Base-by-base conservation (phyloP, 1,140 invertebrate genomes). In the Drosophila orosa region DNA sequence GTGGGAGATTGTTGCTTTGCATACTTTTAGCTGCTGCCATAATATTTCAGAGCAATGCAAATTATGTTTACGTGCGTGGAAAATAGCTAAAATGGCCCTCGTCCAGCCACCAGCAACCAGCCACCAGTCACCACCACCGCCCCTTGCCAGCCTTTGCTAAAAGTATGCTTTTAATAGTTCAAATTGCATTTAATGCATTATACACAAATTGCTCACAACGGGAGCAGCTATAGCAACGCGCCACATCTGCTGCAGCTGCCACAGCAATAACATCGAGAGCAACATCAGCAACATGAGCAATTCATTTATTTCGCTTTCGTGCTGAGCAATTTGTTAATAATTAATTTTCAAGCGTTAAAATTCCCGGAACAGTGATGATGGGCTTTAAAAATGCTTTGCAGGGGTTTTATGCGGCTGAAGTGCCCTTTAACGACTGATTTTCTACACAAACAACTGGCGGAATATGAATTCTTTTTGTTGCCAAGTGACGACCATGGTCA, bases 131-230 rank as follows among this genome's bases (percentile, higher is more conserved):
- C 24, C 39, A 19, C 17, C 35, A 17, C 9, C 13, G 24, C 39
- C 12, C 22, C 15, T 8, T 8, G 22, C 5, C 12, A 24, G 10
- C 60, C 60, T 47, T 59, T 40, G 59, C 62, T 72, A 61, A 82
- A 62, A 82, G 74, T 82, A 56, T 62, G 80, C 80, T 82, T 78
- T 78, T 78, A 82, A 82, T 81, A 82, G 68, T 74, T 82, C 74
- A 82, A 82, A 82, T 74, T 82, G 80, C 80, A 78, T 82, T 82
- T 78, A 74, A 82, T 82, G 79, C 74, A 78, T 65, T 66, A 62
- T 63, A 71, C 68, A 82, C 61, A 82, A 67, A 72, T 72, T 72
- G 65, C 33, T 58, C 65, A 29, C 68, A 47, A 69, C 65, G 40
- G 25, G 63, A 50, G 44, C 31, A 17, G 0, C 7, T 12, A 12